These are phyloP conservation scores for Caenorhabditis wallacei DNA, from an alignment of 2,888 invertebrate genomes.

Conservation along the genomic window DNA sequence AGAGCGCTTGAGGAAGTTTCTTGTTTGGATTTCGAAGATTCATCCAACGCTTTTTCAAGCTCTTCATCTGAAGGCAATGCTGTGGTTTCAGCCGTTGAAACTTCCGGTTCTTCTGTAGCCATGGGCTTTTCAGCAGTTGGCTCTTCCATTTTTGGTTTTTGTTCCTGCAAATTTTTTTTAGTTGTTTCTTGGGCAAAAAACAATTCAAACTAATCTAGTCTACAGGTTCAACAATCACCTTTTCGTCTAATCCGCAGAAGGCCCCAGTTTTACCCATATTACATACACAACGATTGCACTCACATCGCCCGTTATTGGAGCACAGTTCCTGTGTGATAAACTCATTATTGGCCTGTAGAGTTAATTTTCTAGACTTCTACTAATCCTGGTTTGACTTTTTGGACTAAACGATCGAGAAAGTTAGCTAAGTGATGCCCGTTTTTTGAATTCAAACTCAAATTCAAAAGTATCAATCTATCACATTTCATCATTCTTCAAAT, in stretches of 20 bases:
- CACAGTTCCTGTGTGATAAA: constrained; percentile 75
- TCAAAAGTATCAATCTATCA: too few relatives aligned
- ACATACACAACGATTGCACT: constrained; percentile 82
- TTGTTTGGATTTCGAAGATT: constrained; percentile 1
- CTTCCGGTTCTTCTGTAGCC: background rate
- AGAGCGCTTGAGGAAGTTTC: background rate
- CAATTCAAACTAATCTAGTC: background rate
- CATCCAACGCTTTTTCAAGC: constrained; percentile 35
- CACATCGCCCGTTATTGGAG: constrained; percentile 79
- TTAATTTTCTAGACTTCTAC: too few relatives aligned
- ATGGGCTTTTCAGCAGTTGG: background rate
- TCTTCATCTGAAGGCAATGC: constrained; percentile 30
- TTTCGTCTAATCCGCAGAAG: constrained; percentile 75
- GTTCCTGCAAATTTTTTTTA: background rate
- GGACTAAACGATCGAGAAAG: too few relatives aligned
- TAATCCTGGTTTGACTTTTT: too few relatives aligned
- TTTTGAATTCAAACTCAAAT: too few relatives aligned
- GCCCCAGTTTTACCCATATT: constrained; percentile 80
- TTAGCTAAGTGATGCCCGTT: too few relatives aligned
- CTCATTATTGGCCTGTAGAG: background rate
- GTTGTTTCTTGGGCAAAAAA: background rate
- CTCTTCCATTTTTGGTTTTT: constrained; percentile 4
- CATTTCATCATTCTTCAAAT: too few relatives aligned
- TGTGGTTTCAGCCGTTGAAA: background rate
- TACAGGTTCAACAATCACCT: constrained; percentile 18